phyloP scores from a whole-genome alignment of 35 echinoderm and acorn worm species.

The Amphiura filiformis region DNA sequence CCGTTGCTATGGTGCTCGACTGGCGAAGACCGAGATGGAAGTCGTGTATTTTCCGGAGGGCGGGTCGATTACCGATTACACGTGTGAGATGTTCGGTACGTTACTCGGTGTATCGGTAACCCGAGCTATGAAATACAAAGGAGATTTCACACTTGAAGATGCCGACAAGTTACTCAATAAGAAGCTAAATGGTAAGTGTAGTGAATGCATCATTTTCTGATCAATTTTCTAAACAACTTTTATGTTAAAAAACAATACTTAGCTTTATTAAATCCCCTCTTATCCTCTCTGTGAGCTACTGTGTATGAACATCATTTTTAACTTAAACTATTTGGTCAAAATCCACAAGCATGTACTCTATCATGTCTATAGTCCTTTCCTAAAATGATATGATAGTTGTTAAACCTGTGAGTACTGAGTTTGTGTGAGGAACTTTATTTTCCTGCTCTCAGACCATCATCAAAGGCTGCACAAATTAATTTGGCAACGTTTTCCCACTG shows the following conservation, averaged over 20 bases:
- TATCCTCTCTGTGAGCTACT: no score
- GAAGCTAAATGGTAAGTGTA: conserved; percentile 78
- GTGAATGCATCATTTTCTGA: background rate
- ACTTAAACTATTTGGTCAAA: background rate
- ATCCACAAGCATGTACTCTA: background rate
- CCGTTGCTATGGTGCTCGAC: conserved; percentile 73
- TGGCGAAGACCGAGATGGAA: conserved; percentile 95
- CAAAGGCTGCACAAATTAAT: no score
- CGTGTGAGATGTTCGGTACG: conserved; percentile 67
- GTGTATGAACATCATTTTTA: background rate
- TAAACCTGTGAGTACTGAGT: no score
- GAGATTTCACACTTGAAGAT: conserved; percentile 77
- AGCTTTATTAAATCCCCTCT: no score
- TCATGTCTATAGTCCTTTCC: no score
- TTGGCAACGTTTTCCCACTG: no score
- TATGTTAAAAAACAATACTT: no score
- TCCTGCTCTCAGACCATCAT: no score
- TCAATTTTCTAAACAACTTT: background rate
- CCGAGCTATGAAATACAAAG: conserved; percentile 94
- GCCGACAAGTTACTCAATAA: conserved; percentile 79
- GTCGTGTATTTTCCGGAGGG: conserved; percentile 82
- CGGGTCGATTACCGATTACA: conserved; percentile 93
- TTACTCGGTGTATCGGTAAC: conserved; percentile 94
- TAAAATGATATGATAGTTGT: no score
- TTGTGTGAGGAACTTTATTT: no score